A percentile compares a stretch with the other conserved stretches of the same genome.
These are phyloP conservation scores for Dicyrtoma fusca DNA, from an alignment of 2,888 invertebrate species.

Conservation along the genomic window DNA sequence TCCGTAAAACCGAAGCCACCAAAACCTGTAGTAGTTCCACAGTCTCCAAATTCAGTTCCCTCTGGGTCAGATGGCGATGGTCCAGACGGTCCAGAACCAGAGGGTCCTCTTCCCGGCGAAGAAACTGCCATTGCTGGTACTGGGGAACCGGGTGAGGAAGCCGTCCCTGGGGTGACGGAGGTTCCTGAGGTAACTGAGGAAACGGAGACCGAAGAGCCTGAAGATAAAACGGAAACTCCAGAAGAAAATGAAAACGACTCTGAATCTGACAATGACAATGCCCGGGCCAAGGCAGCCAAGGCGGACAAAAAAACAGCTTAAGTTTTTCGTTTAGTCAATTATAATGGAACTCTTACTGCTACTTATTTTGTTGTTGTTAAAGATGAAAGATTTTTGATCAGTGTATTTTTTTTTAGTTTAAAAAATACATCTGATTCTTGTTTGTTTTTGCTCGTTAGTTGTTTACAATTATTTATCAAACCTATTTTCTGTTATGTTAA, in stretches of 20 bases:
- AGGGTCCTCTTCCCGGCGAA: neutral
- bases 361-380: no score
- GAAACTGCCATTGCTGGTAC: neutral
- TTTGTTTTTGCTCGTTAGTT: no score
- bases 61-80: neutral
- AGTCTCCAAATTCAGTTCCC: neutral
- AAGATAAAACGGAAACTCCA: conserved; percentile 20
- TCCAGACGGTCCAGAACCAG: neutral
- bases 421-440: no score
- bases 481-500: no score
- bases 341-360: no score
- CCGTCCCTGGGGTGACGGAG: neutral
- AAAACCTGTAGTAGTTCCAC: neutral
- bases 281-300: neutral
- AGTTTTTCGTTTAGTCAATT: no score
- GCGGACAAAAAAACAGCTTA: no score
- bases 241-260: conserved; percentile 21
- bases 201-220: conserved; percentile 5
- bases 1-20: no score
- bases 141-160: neutral
- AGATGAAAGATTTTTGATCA: no score
- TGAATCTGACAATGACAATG: conserved; percentile 3
- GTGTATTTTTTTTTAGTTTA: no score
- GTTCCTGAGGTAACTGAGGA: neutral
- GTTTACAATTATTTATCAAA: no score